Conservation (phyloP, 2,888 invertebrate genomes). For the Penaeus monodon region DNA sequence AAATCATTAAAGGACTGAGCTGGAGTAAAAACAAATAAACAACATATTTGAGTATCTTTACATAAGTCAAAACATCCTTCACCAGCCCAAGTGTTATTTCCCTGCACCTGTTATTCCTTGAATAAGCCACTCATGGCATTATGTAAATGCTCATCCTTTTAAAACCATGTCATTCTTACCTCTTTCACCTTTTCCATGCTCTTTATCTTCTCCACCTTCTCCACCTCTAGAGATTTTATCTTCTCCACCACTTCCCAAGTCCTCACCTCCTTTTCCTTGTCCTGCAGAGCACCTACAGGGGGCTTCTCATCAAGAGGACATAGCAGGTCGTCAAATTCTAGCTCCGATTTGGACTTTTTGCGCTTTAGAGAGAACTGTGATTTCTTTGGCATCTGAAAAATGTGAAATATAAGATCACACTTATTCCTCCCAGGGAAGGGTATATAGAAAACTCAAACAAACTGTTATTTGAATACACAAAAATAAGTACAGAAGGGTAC, state of each 20-base stretch:
- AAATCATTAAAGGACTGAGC: too few species aligned
- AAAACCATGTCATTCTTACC: too few species aligned
- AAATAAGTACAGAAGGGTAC: not conserved
- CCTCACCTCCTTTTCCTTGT: conserved; percentile 51
- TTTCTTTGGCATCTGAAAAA: conserved; percentile 62
- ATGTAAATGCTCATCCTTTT: too few species aligned
- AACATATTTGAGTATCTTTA: too few species aligned
- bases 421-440: not conserved
- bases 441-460: not conserved
- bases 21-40: too few species aligned
- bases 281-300: conserved; percentile 48
- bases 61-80: too few species aligned
- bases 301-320: conserved; percentile 63
- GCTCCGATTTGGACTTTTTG: conserved; percentile 55
- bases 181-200: not conserved
- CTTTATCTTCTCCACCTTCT: conserved; percentile 14
- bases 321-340: conserved; percentile 64
- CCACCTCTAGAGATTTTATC: conserved; percentile 3
- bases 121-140: too few species aligned
- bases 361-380: conserved; percentile 65
- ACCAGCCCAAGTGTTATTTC: too few species aligned
- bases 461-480: not conserved
- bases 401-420: not conserved
- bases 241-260: conserved; percentile 6
- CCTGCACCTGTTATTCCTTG: too few species aligned